These are phyloP conservation scores for Xylota segnis DNA, from an alignment of 2,888 invertebrate species.

Conservation along the genomic window DNA sequence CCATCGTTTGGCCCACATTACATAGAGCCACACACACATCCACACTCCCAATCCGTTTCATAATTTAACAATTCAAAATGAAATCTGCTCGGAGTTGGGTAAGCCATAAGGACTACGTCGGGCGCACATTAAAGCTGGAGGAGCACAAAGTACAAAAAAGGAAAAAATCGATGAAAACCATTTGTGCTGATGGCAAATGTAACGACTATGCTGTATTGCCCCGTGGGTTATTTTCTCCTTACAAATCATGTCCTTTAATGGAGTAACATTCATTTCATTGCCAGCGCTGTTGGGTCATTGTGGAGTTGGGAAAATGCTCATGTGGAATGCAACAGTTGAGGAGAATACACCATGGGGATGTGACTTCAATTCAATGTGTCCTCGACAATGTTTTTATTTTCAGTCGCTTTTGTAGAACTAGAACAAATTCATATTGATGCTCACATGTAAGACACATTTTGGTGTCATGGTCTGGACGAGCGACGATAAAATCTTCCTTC, in stretches of 20 bases:
- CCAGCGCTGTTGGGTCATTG: conserved; percentile 22
- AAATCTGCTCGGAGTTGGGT: not conserved
- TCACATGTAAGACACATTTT: conserved; percentile 22
- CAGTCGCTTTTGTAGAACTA: not conserved
- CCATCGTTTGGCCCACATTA: conserved; percentile 7
- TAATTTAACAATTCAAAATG: conserved; percentile 45
- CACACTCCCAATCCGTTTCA: conserved; percentile 46
- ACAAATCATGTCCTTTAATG: conserved; percentile 63
- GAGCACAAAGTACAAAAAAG: not conserved
- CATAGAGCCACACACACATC: not conserved
- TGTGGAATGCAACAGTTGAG: conserved; percentile 62
- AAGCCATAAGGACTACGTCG: not conserved
- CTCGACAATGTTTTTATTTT: not conserved
- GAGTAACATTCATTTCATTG: conserved; percentile 47
- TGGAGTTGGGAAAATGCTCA: not conserved
- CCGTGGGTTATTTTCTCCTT: conserved; percentile 43
- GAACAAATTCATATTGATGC: conserved; percentile 22
- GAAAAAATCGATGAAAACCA: conserved; percentile 56
- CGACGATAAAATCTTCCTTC: conserved; percentile 44
- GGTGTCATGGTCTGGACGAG: conserved; percentile 24
- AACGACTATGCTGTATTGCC: conserved; percentile 24
- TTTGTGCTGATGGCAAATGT: conserved; percentile 13
- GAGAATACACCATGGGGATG: conserved; percentile 12
- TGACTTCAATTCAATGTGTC: conserved; percentile 15
- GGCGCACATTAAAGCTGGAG: not conserved